These are phyloP conservation scores for Meteorus colon DNA, from an alignment of 2,888 invertebrate genomes.

Conservation along the genomic window DNA sequence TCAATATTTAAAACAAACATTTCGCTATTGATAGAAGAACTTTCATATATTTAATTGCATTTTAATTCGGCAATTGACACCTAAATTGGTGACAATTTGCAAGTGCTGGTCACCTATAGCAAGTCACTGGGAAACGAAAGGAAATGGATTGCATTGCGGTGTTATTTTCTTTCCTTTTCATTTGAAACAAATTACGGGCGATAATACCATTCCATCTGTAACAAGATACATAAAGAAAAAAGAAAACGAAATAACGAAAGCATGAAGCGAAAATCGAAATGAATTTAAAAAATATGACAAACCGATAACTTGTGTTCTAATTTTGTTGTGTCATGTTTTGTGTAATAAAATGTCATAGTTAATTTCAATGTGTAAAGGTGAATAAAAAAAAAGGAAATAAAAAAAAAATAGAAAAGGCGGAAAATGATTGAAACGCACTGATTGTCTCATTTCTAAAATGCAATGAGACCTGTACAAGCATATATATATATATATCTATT, in stretches of 20 bases:
- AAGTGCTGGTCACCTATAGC: slow-evolving; percentile 48
- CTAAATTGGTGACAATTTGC: slow-evolving; percentile 35
- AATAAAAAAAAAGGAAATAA: not conserved
- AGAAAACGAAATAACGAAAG: slow-evolving; percentile 13
- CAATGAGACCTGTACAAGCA: slow-evolving; percentile 48
- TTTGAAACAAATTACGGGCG: slow-evolving; percentile 22
- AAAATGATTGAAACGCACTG: not conserved
- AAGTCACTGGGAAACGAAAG: slow-evolving; percentile 36
- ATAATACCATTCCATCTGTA: slow-evolving; percentile 51
- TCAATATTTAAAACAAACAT: slow-evolving; percentile 2
- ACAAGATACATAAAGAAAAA: slow-evolving; percentile 14
- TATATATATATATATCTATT: slow-evolving; percentile 38
- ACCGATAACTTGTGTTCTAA: slow-evolving; percentile 43
- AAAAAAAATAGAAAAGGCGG: not conserved
- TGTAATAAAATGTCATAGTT: not conserved
- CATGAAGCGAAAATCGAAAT: slow-evolving; percentile 1
- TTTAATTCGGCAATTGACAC: not conserved
- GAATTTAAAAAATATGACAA: slow-evolving; percentile 19
- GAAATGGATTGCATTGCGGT: not conserved
- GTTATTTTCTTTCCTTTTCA: not conserved
- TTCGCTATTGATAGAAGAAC: slow-evolving; percentile 22
- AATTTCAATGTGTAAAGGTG: not conserved
- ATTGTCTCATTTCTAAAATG: slow-evolving; percentile 7
- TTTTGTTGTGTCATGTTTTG: slow-evolving; percentile 8
- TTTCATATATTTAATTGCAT: not conserved